Percentiles rank a stretch among this genome's conserved stretches.
Conservation (phyloP, 2,888 invertebrate genomes). For the Nowickia ferox region DNA sequence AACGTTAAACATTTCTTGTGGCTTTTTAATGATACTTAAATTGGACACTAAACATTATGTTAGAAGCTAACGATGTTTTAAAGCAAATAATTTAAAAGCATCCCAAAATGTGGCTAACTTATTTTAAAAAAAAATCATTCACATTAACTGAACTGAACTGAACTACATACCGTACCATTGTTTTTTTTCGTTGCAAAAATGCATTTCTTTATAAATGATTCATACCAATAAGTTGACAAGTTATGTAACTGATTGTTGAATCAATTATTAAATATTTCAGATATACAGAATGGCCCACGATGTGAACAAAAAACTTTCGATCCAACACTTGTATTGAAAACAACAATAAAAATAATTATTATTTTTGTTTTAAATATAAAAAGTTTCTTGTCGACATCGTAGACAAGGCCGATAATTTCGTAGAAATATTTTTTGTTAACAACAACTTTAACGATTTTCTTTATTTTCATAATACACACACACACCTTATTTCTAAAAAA, state of each 20-base stretch:
- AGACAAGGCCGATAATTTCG: too few species aligned
- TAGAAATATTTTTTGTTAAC: not conserved
- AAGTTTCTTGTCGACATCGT: too few species aligned
- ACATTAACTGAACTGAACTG: not conserved
- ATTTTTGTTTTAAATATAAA: too few species aligned
- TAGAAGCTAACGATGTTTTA: not conserved
- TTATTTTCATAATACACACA: not conserved
- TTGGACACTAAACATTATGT: not conserved
- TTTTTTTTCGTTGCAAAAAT: not conserved
- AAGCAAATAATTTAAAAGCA: not conserved
- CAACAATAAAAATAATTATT: too few species aligned
- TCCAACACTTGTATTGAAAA: too few species aligned
- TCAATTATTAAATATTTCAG: conserved; percentile 35
- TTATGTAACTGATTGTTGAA: conserved; percentile 43
- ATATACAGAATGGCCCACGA: not conserved
- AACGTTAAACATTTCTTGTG: not conserved
- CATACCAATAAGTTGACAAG: not conserved
- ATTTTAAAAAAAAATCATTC: not conserved
- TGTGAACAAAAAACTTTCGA: too few species aligned
- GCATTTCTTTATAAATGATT: conserved; percentile 46
- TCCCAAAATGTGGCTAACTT: conserved; percentile 9
- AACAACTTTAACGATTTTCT: not conserved
- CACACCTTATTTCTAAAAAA: not conserved
- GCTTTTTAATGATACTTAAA: not conserved
- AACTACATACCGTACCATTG: not conserved